Base-by-base conservation (phyloP, 2,888 invertebrate genomes). In the Baronia brevicornis region DNA sequence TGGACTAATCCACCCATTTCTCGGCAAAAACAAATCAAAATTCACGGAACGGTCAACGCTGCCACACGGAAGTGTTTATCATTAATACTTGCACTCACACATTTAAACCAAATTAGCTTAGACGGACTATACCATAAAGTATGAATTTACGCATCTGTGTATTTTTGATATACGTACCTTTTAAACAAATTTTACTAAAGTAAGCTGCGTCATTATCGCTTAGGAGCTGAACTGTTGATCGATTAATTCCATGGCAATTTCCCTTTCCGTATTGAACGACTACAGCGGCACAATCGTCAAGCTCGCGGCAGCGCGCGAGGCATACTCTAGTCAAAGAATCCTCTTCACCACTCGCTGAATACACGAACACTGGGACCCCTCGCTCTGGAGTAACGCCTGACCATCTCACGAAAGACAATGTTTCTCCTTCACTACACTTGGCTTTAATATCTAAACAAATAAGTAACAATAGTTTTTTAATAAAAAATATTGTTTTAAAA, bases 121-220 rank as follows among this genome's bases (percentile, higher is more conserved):
- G n/a, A n/a, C n/a, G n/a, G n/a, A n/a, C n/a, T n/a, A n/a, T n/a
- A n/a, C n/a, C n/a, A n/a, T 20, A 20, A 8, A 4, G 6, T 20
- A 8, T 20, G 5, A 9, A 20, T 20, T 20, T 20, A 7, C 9
- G 5, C 20, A 9, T 5, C 1, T 7, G 6, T 9, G 4, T 20
- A 7, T 5, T 3, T 20, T 20, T 20, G 8, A 20, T 25, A 7
- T 29, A 43, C 44, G 33, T 47, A 62, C 69, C 59, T 65, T 80
- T 70, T 40, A 89, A 58, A 53, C 91, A 91, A 26, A 86, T 84
- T 68, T 89, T 89, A 45, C 86, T 86, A 54, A 89, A 92, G 72
- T 88, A 91, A 3, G 87, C 88, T 3, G 84, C 84, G 46, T 87
- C 86, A 23, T 85, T 84, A 48, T 90, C 88, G 2, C 82, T 63